Evolutionary conservation across 2,797 vertebrate species (phyloP).

Genomic region (Carduelis carduelis): DNA sequence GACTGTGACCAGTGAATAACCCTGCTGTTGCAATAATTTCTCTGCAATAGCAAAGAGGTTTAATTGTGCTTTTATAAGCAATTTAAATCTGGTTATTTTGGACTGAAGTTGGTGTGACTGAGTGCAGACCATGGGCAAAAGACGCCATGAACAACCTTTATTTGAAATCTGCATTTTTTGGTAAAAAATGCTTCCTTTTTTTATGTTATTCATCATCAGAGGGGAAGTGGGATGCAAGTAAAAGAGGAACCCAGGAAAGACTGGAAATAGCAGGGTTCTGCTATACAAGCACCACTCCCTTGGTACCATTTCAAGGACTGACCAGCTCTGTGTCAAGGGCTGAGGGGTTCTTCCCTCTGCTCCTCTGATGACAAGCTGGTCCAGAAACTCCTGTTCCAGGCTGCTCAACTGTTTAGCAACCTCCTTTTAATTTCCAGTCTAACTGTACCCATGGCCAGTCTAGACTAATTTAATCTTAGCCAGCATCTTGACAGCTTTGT

Average conservation of each 20-base stretch:
- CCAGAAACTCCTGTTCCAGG: constrained; percentile 50
- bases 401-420: background rate
- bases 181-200: background rate
- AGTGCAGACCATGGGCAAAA: background rate
- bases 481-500: constrained; percentile 27
- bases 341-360: background rate
- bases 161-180: background rate
- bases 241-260: background rate
- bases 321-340: background rate
- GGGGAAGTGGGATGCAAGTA: background rate
- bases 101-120: background rate
- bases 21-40: background rate
- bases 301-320: background rate
- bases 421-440: constrained; percentile 36
- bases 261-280: background rate
- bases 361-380: background rate
- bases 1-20: background rate
- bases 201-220: background rate
- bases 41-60: background rate
- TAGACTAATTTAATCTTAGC: constrained; percentile 31
- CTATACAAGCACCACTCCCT: background rate
- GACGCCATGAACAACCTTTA: background rate
- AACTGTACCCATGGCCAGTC: constrained; percentile 33
- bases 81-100: constrained; percentile 19
- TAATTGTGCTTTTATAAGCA: background rate